A percentile compares a stretch with the other conserved stretches of the same genome.
phyloP scores from a whole-genome alignment of 2,113 vertebrate species.

The Urocitellus parryii region DNA sequence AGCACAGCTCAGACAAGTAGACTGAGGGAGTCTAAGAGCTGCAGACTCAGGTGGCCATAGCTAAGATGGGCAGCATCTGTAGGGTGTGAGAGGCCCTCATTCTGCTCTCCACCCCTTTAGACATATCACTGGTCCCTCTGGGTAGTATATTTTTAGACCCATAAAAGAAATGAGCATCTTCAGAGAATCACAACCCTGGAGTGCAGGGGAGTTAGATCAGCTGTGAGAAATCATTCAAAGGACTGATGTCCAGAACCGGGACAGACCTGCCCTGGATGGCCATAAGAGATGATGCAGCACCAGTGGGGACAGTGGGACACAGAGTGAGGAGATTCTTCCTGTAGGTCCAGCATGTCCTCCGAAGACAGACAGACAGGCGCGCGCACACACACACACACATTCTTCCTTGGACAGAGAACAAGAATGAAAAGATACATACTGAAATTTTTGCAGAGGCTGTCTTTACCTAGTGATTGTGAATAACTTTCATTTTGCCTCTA shows the following conservation, averaged over 20 bases:
- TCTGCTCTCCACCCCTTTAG: background rate
- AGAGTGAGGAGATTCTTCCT: background rate
- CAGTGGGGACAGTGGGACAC: background rate
- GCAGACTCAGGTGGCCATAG: rapidly evolving
- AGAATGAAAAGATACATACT: background rate
- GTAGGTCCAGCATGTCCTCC: background rate
- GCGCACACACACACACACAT: too few relatives aligned
- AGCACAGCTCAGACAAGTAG: background rate
- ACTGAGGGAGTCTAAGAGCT: background rate
- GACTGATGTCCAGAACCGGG: background rate
- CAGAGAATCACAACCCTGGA: background rate
- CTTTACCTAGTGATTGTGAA: background rate
- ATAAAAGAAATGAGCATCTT: slow-evolving; percentile 38
- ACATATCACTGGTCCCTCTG: background rate
- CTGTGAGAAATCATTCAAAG: slow-evolving; percentile 18
- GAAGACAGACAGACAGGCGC: background rate
- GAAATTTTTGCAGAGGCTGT: slow-evolving; percentile 12
- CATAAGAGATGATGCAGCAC: background rate
- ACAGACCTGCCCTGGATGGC: background rate
- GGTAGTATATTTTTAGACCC: background rate
- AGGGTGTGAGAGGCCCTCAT: background rate
- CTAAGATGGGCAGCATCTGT: background rate
- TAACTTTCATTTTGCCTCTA: background rate
- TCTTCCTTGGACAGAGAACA: background rate
- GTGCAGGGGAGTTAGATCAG: background rate